Evolutionary conservation across 2,888 invertebrate species (phyloP).

Genomic region (Sphaerophoria taeniata): DNA sequence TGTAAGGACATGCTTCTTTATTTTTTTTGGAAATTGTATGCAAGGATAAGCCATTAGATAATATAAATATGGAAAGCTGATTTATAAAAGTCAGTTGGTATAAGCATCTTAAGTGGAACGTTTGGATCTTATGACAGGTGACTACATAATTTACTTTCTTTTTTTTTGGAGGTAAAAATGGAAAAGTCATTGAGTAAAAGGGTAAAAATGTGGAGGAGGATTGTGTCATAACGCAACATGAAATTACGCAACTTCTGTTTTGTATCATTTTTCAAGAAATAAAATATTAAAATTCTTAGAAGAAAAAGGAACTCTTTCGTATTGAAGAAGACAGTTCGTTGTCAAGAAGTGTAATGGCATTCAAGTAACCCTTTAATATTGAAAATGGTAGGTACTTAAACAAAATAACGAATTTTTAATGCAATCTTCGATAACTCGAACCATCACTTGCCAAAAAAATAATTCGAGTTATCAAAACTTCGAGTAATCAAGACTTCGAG

Average conservation of each 20-base stretch:
- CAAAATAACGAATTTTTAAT: no score
- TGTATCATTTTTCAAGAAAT: neutral
- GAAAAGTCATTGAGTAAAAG: neutral
- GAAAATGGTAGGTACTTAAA: no score
- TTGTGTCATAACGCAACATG: neutral
- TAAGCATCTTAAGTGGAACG: conserved; percentile 8
- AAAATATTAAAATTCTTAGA: neutral
- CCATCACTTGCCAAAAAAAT: no score
- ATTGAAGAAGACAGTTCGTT: neutral
- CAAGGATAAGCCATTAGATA: neutral
- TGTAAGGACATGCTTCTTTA: no score
- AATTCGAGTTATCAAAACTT: no score
- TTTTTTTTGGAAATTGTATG: neutral
- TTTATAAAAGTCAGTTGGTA: conserved; percentile 6
- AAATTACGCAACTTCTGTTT: neutral
- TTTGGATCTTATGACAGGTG: conserved; percentile 1
- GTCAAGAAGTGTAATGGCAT: no score
- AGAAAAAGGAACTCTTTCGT: neutral
- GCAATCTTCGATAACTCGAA: no score
- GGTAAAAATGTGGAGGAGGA: neutral
- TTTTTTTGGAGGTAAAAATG: conserved; percentile 1
- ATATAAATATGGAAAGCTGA: neutral
- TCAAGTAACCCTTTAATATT: no score
- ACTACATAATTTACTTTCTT: conserved; percentile 14
- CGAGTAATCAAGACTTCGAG: no score